A percentile compares a stretch with the other conserved stretches of the same genome.
These are phyloP conservation scores for Oxygymnocypris stewartii DNA, from an alignment of 2,113 vertebrate species.

Conservation along the genomic window DNA sequence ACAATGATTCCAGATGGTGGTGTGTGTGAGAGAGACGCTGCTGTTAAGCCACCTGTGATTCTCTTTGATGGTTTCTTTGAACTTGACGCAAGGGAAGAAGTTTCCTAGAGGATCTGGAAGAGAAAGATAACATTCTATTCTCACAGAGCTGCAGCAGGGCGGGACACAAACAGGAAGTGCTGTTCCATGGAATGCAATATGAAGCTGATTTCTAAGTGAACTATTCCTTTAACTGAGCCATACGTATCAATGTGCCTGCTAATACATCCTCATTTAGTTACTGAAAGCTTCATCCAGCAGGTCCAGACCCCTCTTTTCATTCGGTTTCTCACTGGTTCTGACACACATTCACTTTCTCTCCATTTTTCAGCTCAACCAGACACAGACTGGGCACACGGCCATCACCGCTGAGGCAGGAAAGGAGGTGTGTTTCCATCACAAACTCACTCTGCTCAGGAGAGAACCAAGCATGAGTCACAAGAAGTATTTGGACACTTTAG, in stretches of 20 bases:
- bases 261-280: background rate
- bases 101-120: constrained; percentile 1
- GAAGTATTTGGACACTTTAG: background rate
- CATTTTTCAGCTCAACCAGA: constrained; percentile 14
- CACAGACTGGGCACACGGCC: constrained; percentile 35
- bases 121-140: constrained; percentile 3
- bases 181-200: background rate
- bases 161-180: background rate
- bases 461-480: background rate
- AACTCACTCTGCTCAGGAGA: background rate
- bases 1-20: constrained; percentile 42
- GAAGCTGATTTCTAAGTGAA: background rate
- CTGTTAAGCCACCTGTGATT: constrained; percentile 21
- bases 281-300: background rate
- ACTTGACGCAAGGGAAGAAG: background rate
- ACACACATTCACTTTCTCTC: constrained; percentile 35
- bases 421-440: constrained; percentile 3
- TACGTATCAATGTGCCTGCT: background rate
- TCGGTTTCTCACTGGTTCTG: constrained; percentile 14
- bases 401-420: constrained; percentile 1
- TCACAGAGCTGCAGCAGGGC: background rate
- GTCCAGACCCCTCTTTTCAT: constrained; percentile 1
- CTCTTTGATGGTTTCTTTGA: constrained; percentile 33
- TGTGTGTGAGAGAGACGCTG: constrained; percentile 15
- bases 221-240: background rate